Percentiles rank a stretch among this genome's conserved stretches.
Evolutionary conservation across 2,113 vertebrate genomes (phyloP).

Genomic region (Prunella himalayana): DNA sequence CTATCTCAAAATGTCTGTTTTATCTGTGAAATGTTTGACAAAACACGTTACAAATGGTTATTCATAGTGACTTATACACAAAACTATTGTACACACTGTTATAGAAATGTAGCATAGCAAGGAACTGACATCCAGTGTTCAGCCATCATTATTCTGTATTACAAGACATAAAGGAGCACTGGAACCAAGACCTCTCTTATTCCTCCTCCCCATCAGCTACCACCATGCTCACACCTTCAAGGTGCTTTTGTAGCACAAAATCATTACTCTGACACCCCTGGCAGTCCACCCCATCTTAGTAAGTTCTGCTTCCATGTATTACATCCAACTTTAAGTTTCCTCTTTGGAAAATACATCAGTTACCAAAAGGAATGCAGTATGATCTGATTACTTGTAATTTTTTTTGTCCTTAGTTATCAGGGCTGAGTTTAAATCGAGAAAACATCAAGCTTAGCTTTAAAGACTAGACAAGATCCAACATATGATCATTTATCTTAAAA

Average conservation of each 20-base stretch:
- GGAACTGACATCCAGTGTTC: background rate
- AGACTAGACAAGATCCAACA: background rate
- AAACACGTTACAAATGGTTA: background rate
- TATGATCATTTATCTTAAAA: background rate
- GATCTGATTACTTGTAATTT: background rate
- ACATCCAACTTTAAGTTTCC: background rate
- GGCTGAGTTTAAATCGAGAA: background rate
- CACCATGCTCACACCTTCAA: background rate
- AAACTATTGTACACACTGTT: background rate
- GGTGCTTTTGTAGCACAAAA: background rate
- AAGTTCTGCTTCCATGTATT: background rate
- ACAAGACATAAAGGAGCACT: background rate
- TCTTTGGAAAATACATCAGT: background rate
- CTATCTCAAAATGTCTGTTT: slow-evolving; percentile 21
- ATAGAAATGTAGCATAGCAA: background rate
- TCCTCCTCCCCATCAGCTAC: background rate
- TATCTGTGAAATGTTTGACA: slow-evolving; percentile 16
- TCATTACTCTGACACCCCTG: background rate
- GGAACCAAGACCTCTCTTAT: background rate
- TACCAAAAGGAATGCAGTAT: background rate
- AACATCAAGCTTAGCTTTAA: background rate
- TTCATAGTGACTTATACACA: background rate
- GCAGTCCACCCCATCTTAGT: background rate
- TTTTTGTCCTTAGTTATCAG: background rate
- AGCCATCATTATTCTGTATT: background rate